These are phyloP conservation scores for Cenopis cana DNA, from an alignment of 2,888 invertebrate genomes.

Conservation along the genomic window DNA sequence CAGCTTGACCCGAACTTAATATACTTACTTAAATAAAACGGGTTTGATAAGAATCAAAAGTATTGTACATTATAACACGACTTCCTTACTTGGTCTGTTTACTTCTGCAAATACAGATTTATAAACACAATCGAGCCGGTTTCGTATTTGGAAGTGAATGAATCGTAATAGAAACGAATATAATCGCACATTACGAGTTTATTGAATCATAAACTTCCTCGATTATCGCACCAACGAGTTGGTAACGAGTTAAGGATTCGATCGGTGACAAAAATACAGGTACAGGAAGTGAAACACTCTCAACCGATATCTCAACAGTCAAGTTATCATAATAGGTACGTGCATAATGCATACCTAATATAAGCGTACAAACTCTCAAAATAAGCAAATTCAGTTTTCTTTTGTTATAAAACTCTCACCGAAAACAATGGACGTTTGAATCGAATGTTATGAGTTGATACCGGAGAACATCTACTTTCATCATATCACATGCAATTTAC, in stretches of 20 bases:
- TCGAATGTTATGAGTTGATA: slow-evolving; percentile 19
- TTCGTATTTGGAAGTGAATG: slow-evolving; percentile 18
- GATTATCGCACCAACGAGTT: slow-evolving; percentile 19
- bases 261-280: slow-evolving; percentile 25
- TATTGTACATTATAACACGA: neutral
- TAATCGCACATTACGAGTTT: slow-evolving; percentile 29
- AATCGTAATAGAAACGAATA: slow-evolving; percentile 21
- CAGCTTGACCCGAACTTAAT: slow-evolving; percentile 7
- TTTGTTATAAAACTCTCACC: slow-evolving; percentile 13
- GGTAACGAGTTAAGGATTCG: slow-evolving; percentile 8
- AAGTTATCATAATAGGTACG: too few species aligned
- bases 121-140: slow-evolving; percentile 7
- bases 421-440: slow-evolving; percentile 24
- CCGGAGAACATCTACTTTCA: slow-evolving; percentile 18
- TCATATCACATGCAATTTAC: slow-evolving; percentile 21
- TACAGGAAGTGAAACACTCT: slow-evolving; percentile 9
- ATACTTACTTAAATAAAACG: too few species aligned
- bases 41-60: slow-evolving; percentile 4
- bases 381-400: slow-evolving; percentile 14
- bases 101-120: slow-evolving; percentile 4
- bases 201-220: slow-evolving; percentile 31
- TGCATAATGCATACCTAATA: neutral
- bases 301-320: too few species aligned
- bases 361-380: too few species aligned
- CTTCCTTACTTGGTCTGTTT: neutral